Base-by-base conservation (phyloP, 2,113 vertebrate species). In the Macroglossus sobrinus region DNA sequence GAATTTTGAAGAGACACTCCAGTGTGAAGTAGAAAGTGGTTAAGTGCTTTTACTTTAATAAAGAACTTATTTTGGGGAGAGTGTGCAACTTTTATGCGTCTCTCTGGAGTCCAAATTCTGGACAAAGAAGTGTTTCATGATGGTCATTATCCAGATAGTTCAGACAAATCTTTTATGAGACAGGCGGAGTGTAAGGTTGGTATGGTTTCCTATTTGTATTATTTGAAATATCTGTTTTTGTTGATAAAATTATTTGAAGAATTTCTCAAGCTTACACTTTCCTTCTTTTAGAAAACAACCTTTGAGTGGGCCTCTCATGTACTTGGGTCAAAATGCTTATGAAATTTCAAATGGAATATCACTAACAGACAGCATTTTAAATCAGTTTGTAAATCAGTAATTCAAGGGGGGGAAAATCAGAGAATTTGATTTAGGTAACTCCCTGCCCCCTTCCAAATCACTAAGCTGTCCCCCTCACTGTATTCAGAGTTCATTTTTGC, bases 71-170 rank as follows among this genome's bases (percentile, higher is more conserved):
- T 96, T 95, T 43, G 82, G 79, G 91, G 69, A 87, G 35, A 55
- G 59, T 28, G 50, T 64, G 40, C 22, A 91, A 96, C 91, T 92
- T 93, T 96, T 94, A 61, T 9, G 19, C 11, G 63, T 57, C 82
- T 90, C 59, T 94, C 93, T 95, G 78, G 93, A 93, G 68, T 89
- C 85, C 89, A 95, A 74, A 78, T 94, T 94, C 57, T 86, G 76
- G 85, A 98, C 88, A 97, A 98, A 97, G 97, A 94, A 89, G 82
- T 86, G 76, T 95, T 93, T 93, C 93, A 89, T 82, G 80, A 81
- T 61, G 69, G 78, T 91, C 79, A 97, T 93, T 93, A 89, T 93
- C 55, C 92, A 81, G 90, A 92, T 63, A 93, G 82, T 96, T 96
- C 69, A 91, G 57, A 89, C 53, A 91, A 85, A 96, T 91, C 94